Percentiles rank a stretch among this genome's conserved stretches.
Conservation (phyloP, 1,140 invertebrate genomes). For the Eupristina koningsbergeri region DNA sequence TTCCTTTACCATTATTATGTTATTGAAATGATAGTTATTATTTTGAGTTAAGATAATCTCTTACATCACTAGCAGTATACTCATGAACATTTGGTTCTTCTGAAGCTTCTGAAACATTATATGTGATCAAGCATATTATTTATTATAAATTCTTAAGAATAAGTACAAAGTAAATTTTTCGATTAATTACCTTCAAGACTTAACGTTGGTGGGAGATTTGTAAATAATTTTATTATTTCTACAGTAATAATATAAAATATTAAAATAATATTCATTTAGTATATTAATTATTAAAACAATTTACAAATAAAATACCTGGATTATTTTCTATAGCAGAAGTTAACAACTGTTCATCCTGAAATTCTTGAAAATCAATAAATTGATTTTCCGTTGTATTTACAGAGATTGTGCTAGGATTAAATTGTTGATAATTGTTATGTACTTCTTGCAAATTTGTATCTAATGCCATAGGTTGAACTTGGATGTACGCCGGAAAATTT, state of each 20-base stretch:
- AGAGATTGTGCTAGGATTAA: slow-evolving; percentile 15
- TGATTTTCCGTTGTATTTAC: background rate
- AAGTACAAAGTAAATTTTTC: background rate
- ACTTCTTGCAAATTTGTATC: slow-evolving; percentile 31
- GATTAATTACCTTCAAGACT: slow-evolving; percentile 61
- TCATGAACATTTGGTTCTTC: slow-evolving; percentile 58
- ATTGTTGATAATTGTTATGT: slow-evolving; percentile 2
- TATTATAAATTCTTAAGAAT: background rate
- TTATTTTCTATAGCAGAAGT: slow-evolving; percentile 58
- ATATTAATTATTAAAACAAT: background rate
- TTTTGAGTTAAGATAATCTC: slow-evolving; percentile 40
- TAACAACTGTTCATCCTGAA: slow-evolving; percentile 44
- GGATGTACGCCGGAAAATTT: slow-evolving; percentile 33
- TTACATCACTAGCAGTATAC: slow-evolving; percentile 60
- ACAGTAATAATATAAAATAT: slow-evolving; percentile 51
- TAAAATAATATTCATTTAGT: background rate
- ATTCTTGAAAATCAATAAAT: slow-evolving; percentile 39
- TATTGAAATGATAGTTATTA: slow-evolving; percentile 5
- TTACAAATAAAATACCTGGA: slow-evolving; percentile 53
- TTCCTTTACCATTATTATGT: slow-evolving; percentile 20
- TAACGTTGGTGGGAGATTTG: slow-evolving; percentile 57
- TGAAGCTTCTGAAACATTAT: slow-evolving; percentile 49
- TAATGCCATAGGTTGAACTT: slow-evolving; percentile 28
- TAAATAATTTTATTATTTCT: slow-evolving; percentile 68
- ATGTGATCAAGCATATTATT: background rate